Evolutionary conservation across 2,113 vertebrate genomes (phyloP).

Genomic region (Forbesichthys agassizii): DNA sequence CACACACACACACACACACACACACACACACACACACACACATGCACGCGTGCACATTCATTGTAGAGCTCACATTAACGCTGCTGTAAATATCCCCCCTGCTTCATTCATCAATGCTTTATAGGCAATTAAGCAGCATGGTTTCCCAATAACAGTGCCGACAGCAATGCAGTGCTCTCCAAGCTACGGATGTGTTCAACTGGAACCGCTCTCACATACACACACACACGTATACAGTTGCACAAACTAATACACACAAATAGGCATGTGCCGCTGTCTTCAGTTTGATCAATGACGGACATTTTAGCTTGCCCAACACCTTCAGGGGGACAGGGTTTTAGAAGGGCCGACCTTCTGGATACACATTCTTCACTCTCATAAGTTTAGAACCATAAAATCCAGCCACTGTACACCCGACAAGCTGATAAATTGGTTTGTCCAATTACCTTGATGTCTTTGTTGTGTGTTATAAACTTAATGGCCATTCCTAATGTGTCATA

Average conservation of each 20-base stretch:
- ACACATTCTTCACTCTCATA: conserved; percentile 18
- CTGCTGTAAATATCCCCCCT: conserved; percentile 55
- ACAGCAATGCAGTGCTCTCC: conserved; percentile 22
- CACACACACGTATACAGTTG: background rate
- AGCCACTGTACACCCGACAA: conserved; percentile 21
- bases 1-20: conserved; percentile 5
- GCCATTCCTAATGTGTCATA: conserved; percentile 3
- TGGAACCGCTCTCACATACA: conserved; percentile 2
- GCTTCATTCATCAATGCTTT: conserved; percentile 63
- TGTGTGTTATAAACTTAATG: conserved; percentile 12
- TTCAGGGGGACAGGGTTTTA: conserved; percentile 35
- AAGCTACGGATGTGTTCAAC: background rate
- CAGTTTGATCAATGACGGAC: conserved; percentile 11
- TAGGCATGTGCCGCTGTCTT: background rate
- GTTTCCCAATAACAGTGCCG: conserved; percentile 38
- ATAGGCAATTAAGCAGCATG: conserved; percentile 67
- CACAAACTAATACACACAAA: conserved; percentile 17
- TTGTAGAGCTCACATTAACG: conserved; percentile 44
- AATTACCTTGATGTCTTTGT: conserved; percentile 45
- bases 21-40: background rate
- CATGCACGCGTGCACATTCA: background rate
- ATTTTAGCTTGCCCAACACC: conserved; percentile 26
- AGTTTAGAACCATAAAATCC: conserved; percentile 5
- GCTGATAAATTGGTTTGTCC: conserved; percentile 33
- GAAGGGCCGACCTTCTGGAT: background rate